phyloP scores from a whole-genome alignment of 2,113 vertebrate genomes.

The Archocentrus centrarchus region DNA sequence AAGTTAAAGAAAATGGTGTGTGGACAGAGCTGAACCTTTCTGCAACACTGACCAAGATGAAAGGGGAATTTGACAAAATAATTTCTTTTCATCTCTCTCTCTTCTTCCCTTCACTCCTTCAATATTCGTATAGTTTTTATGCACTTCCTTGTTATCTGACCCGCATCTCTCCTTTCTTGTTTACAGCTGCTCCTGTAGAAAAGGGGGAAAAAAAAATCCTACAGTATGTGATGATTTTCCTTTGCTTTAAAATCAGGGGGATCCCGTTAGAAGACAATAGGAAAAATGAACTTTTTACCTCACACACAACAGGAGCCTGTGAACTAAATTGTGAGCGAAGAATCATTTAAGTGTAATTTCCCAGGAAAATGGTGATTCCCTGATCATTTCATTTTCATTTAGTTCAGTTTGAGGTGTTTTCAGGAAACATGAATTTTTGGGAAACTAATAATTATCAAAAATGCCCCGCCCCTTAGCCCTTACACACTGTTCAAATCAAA shows the following conservation, averaged over 20 bases:
- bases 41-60: conserved; percentile 53
- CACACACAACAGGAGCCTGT: not conserved
- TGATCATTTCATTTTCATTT: not conserved
- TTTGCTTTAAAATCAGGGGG: conserved; percentile 38
- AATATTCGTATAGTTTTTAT: conserved; percentile 29
- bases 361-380: conserved; percentile 1
- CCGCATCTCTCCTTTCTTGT: not conserved
- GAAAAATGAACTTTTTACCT: too few species aligned
- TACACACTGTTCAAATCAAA: not conserved
- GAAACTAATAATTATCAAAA: not conserved
- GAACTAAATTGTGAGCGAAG: not conserved
- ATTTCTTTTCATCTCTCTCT: conserved; percentile 55
- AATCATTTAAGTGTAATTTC: conserved; percentile 4
- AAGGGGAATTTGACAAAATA: conserved; percentile 64
- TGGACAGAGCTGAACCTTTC: conserved; percentile 45
- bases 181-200: not conserved
- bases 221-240: not conserved
- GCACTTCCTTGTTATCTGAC: conserved; percentile 24
- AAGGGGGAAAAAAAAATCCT: accelerated
- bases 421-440: not conserved
- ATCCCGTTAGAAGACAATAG: too few species aligned
- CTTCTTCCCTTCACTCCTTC: not conserved
- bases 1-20: conserved; percentile 52
- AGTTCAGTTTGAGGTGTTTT: not conserved
- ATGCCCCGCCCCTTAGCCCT: not conserved